Conservation (phyloP, 1,140 invertebrate genomes). For the Camponotus floridanus region DNA sequence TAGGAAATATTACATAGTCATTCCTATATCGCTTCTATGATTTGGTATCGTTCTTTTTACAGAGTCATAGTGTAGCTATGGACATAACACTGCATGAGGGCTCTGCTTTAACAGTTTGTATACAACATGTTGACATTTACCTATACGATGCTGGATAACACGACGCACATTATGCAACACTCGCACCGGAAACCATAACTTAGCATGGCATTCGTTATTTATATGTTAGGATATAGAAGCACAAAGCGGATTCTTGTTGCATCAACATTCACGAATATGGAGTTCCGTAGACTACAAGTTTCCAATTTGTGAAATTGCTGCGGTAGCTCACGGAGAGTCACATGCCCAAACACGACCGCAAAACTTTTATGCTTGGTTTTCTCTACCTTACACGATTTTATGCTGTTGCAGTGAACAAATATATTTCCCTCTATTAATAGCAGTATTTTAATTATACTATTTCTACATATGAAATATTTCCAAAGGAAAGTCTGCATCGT, state of each 20-base stretch:
- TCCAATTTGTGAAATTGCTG: conserved; percentile 27
- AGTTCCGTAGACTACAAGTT: conserved; percentile 3
- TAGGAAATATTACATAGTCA: background rate
- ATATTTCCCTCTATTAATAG: background rate
- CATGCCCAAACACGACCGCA: conserved; percentile 15
- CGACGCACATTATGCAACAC: conserved; percentile 28
- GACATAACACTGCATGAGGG: conserved; percentile 82
- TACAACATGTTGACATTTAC: conserved; percentile 75
- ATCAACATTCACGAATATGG: background rate
- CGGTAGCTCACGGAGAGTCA: conserved; percentile 6
- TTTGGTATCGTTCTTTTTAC: conserved; percentile 75
- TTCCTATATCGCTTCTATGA: conserved; percentile 52
- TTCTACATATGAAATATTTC: background rate
- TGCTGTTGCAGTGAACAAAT: conserved; percentile 7
- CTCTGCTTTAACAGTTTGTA: conserved; percentile 83
- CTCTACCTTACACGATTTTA: conserved; percentile 10
- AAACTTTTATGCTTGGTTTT: conserved; percentile 12
- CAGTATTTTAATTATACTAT: background rate
- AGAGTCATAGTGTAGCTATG: conserved; percentile 82
- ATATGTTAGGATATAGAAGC: background rate
- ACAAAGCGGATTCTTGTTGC: background rate
- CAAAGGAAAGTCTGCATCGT: background rate
- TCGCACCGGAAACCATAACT: conserved; percentile 32
- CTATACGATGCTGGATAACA: conserved; percentile 61
- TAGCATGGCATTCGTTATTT: conserved; percentile 11